Conservation (phyloP, 1,140 invertebrate genomes). For the Fopius arisanus region DNA sequence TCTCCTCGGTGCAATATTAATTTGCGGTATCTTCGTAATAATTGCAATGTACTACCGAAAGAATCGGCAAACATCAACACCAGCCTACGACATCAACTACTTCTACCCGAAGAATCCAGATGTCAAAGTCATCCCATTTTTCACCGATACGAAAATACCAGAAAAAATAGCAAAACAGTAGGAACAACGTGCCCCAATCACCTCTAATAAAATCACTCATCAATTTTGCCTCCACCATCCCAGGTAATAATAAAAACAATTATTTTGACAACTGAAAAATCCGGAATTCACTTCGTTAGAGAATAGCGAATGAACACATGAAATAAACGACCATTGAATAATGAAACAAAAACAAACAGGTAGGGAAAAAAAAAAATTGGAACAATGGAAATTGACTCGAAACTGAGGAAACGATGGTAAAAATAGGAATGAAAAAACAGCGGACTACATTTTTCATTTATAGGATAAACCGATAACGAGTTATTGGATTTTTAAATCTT, state of each 20-base stretch:
- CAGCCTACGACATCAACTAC: too few species aligned
- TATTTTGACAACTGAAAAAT: background rate
- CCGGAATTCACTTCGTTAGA: background rate
- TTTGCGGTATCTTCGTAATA: background rate
- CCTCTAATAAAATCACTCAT: too few species aligned
- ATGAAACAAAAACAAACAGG: conserved; percentile 19
- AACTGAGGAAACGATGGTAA: background rate
- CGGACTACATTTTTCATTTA: conserved; percentile 36
- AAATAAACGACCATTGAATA: background rate
- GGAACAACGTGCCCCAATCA: too few species aligned
- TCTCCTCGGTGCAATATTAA: background rate
- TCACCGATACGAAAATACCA: too few species aligned
- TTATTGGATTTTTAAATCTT: conserved; percentile 43
- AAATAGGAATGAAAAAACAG: background rate
- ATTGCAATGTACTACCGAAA: too few species aligned
- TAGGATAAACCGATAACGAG: conserved; percentile 43
- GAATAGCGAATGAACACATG: background rate
- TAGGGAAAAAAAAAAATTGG: conserved; percentile 32
- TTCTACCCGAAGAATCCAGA: too few species aligned
- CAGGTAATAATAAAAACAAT: background rate
- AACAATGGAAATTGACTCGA: conserved; percentile 35
- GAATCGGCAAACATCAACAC: too few species aligned
- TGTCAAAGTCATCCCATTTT: too few species aligned
- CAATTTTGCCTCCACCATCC: background rate
- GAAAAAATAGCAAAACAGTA: too few species aligned